A percentile compares a stretch with the other conserved stretches of the same genome.
Evolutionary conservation across 2,113 vertebrate species (phyloP).

Genomic region (Mustelus asterias): DNA sequence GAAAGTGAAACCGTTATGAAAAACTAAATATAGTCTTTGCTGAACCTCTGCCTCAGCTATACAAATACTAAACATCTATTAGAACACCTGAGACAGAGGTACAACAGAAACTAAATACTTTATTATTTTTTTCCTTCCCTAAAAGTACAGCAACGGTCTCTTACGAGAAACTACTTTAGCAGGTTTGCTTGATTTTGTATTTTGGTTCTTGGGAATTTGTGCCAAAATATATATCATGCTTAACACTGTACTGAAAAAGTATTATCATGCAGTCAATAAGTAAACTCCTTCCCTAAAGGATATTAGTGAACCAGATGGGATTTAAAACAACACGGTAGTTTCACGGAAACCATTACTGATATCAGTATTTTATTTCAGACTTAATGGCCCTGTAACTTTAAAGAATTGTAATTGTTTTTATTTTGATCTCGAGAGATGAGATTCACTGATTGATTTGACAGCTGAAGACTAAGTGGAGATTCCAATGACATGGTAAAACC

Average conservation of each 20-base stretch:
- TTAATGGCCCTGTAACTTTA: too few relatives aligned
- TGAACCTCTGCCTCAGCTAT: too few relatives aligned
- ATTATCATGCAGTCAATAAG: background rate
- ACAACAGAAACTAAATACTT: too few relatives aligned
- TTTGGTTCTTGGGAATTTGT: background rate
- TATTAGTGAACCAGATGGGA: background rate
- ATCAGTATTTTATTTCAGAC: too few relatives aligned
- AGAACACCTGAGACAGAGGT: too few relatives aligned
- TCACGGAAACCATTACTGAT: background rate
- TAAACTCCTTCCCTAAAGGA: background rate
- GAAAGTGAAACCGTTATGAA: background rate
- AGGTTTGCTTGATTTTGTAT: background rate
- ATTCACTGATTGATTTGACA: background rate
- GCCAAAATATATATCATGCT: background rate
- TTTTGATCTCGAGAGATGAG: background rate
- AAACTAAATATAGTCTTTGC: background rate
- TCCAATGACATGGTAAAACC: background rate
- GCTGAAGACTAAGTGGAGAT: background rate
- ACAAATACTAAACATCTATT: too few relatives aligned
- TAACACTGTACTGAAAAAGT: background rate
- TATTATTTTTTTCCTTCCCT: too few relatives aligned
- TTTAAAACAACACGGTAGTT: background rate
- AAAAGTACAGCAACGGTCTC: background rate
- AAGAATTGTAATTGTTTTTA: background rate
- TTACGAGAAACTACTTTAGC: background rate